Evolutionary conservation across 2,113 vertebrate species (phyloP), one percentile per base, ranked within the genome.

Genomic region (Polypterus bichir): DNA sequence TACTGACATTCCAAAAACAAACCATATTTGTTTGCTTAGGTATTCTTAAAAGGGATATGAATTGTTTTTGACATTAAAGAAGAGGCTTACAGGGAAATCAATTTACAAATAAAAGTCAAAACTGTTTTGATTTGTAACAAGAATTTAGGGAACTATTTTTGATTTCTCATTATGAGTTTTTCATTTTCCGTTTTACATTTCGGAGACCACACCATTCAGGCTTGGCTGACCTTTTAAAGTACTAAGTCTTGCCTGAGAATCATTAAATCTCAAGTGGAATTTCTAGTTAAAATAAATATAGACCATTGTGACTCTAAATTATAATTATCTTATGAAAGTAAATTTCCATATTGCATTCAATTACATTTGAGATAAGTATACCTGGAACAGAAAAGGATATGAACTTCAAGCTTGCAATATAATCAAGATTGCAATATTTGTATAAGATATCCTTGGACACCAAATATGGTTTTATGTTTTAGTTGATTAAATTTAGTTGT

Each of bases 221-320:
- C 55, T 64, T 4, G 46, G 48, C 46, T 27, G 47, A 47, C 66
- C 62, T 68, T 10, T 7, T 4, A 44, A 9, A n/a, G 9, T 9
- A 47, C 58, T 51, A 54, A 47, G 49, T 46, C 47, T 57, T 4
- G 8, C 59, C 48, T 59, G n/a, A 54, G 27, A 27, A 51, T 46
- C 60, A 9, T 62, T 62, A 5, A 49, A 48, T 5, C 48, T 60
- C 45, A 46, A 27, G 48, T 47, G 58, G 53, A 54, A 57, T 61
- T 69, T 57, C 54, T n/a, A 60, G 46, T 66, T 61, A 48, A 53
- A 52, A n/a, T 58, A 49, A 47, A 59, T 52, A 58, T 58, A 45
- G 57, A 45, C 8, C 7, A 62, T 56, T 60, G n/a, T 64, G 62
- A 59, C 59, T 64, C 56, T 59, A 47, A 8, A 44, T 49, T 6